Conservation (phyloP, 2,888 invertebrate genomes). For the Ormia ochracea region DNA sequence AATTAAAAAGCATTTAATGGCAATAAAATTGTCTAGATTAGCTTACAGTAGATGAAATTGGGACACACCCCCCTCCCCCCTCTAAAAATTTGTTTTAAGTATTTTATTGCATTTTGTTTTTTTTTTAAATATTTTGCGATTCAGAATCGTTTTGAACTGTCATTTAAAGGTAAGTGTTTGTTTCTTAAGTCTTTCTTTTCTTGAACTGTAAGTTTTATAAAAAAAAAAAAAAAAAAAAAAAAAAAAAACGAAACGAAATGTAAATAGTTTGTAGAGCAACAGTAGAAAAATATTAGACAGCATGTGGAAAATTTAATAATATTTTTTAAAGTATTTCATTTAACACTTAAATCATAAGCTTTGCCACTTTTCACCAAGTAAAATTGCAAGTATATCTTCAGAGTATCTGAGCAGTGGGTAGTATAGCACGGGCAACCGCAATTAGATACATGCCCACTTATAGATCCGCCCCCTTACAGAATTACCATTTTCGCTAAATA, state of each 20-base stretch:
- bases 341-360: too few species aligned
- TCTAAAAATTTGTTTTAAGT: not conserved
- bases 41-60: conserved; percentile 15
- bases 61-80: conserved; percentile 44
- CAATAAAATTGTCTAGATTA: conserved; percentile 39
- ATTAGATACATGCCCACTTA: too few species aligned
- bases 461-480: too few species aligned
- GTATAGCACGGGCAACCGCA: too few species aligned
- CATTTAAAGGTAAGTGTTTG: conserved; percentile 41
- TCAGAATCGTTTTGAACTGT: conserved; percentile 2
- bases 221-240: not conserved
- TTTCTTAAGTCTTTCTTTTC: not conserved
- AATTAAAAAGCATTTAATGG: conserved; percentile 19
- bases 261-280: not conserved
- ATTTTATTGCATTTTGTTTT: conserved; percentile 5
- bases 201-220: not conserved
- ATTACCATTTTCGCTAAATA: too few species aligned
- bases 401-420: too few species aligned
- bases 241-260: too few species aligned
- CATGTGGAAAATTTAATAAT: too few species aligned
- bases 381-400: too few species aligned
- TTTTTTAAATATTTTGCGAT: not conserved
- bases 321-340: too few species aligned
- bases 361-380: too few species aligned
- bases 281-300: not conserved